Conservation (phyloP, 1,140 invertebrate genomes). For the Epicauta chinensis region DNA sequence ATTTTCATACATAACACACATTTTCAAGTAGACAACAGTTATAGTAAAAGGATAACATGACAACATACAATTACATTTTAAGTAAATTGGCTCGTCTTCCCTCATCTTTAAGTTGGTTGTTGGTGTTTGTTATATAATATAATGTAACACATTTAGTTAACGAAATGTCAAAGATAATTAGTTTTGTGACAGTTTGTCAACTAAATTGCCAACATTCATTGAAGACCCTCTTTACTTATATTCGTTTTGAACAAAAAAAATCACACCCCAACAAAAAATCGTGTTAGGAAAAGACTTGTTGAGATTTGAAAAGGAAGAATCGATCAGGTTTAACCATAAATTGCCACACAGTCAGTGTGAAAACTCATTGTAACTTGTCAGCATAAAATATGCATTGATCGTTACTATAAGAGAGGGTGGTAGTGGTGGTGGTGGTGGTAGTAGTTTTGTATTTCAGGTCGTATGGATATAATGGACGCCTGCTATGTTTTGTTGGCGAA, state of each 20-base stretch:
- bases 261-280: no score
- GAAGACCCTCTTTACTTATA: no score
- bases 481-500: slow-evolving; percentile 17
- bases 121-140: no score
- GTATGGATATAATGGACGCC: slow-evolving; percentile 16
- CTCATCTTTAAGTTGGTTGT: slow-evolving; percentile 1
- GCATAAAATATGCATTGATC: slow-evolving; percentile 23
- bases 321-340: slow-evolving; percentile 13
- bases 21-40: no score
- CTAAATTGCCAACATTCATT: no score
- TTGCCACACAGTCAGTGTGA: slow-evolving; percentile 6
- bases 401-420: slow-evolving; percentile 14
- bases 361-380: slow-evolving; percentile 19
- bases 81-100: slow-evolving; percentile 11
- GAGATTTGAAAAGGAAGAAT: slow-evolving; percentile 4
- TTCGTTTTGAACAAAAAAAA: no score
- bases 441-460: slow-evolving; percentile 9
- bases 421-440: no score
- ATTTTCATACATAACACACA: slow-evolving; percentile 13
- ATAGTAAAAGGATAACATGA: slow-evolving; percentile 1
- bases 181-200: no score
- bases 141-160: no score
- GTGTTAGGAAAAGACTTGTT: slow-evolving; percentile 2
- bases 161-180: no score
- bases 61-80: slow-evolving; percentile 7